Evolutionary conservation across 2,113 vertebrate genomes (phyloP).

Genomic region (Poicephalus meyeri): DNA sequence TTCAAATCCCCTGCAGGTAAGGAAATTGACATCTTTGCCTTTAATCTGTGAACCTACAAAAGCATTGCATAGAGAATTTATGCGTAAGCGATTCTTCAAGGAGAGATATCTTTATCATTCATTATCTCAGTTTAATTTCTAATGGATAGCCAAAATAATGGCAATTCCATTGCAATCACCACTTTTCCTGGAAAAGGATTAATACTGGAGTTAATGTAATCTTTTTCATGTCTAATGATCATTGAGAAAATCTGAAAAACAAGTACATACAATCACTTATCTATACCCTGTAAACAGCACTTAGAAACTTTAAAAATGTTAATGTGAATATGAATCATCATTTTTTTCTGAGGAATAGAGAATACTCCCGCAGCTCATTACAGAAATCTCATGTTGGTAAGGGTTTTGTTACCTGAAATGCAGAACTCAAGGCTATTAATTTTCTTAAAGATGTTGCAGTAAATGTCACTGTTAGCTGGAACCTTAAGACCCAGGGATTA

Average conservation of each 20-base stretch:
- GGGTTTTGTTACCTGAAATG: background rate
- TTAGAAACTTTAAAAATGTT: constrained; percentile 17
- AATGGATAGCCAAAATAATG: background rate
- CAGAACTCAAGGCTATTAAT: background rate
- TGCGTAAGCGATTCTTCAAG: background rate
- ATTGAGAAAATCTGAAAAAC: constrained; percentile 17
- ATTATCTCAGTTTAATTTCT: background rate
- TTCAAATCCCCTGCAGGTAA: background rate
- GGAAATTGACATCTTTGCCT: background rate
- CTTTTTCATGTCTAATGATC: background rate
- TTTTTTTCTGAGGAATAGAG: constrained; percentile 1
- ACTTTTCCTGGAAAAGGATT: background rate
- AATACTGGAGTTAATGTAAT: background rate
- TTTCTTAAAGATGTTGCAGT: background rate
- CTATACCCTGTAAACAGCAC: background rate
- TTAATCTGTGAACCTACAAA: background rate
- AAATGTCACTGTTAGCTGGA: background rate
- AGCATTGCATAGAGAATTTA: background rate
- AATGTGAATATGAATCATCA: constrained; percentile 7
- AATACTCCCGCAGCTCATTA: background rate
- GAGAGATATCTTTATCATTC: background rate
- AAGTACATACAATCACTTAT: background rate
- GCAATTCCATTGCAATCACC: background rate
- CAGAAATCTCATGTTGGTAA: background rate
- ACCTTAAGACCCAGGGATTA: background rate